These are phyloP conservation scores for Lonchura striata DNA, from an alignment of 2,113 vertebrate genomes.

Conservation along the genomic window DNA sequence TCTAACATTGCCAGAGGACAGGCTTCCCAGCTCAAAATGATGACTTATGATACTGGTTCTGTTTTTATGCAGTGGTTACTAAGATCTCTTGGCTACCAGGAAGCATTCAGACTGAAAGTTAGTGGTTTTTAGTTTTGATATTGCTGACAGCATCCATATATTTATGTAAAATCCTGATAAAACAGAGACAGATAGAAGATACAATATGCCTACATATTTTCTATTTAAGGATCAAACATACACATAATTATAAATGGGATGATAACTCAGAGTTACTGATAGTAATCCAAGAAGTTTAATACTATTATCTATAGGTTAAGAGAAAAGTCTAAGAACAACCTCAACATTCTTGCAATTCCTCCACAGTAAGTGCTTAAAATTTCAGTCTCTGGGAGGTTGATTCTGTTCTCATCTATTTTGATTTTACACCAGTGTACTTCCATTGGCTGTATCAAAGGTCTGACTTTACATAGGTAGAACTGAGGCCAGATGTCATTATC, in stretches of 20 bases:
- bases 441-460: not conserved
- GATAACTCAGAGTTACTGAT: not conserved
- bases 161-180: not conserved
- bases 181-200: not conserved
- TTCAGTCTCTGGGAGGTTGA: not conserved
- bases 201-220: not conserved
- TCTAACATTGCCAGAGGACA: not conserved
- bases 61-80: not conserved
- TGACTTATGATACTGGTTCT: accelerated
- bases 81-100: not conserved
- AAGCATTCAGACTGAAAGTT: not conserved
- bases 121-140: not conserved
- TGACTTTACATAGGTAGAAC: not conserved
- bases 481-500: not conserved
- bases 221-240: not conserved
- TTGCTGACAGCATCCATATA: not conserved
- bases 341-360: not conserved
- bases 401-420: not conserved
- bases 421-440: not conserved
- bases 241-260: not conserved
- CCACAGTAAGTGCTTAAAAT: not conserved
- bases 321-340: not conserved
- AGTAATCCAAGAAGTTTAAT: not conserved
- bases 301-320: not conserved
- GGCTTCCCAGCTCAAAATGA: not conserved